These are phyloP conservation scores for Sipha flava DNA, from an alignment of 1,140 invertebrate genomes.

Conservation along the genomic window DNA sequence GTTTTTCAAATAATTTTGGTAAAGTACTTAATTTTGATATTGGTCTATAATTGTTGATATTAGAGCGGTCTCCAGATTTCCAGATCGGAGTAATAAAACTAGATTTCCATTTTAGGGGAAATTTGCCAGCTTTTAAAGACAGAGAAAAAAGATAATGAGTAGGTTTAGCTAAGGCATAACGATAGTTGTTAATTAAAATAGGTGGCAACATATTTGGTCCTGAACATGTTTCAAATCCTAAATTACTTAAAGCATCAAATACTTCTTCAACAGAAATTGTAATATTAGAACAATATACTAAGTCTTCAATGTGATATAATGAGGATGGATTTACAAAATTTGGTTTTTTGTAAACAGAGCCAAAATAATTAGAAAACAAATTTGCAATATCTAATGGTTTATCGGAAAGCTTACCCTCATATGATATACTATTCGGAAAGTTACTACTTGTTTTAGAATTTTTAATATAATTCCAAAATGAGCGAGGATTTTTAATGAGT, in stretches of 20 bases:
- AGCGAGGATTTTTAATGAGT: not conserved
- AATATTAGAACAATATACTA: not conserved
- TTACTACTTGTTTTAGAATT: not conserved
- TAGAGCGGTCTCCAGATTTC: not conserved
- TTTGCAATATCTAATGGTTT: not conserved
- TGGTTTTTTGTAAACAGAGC: not conserved
- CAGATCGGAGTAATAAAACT: not conserved
- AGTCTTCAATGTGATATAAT: not conserved
- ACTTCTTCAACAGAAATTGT: not conserved
- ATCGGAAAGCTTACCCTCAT: not conserved
- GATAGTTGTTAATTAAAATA: not conserved
- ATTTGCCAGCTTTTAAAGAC: not conserved
- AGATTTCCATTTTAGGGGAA: not conserved
- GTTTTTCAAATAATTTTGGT: not conserved
- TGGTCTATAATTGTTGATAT: not conserved
- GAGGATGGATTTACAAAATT: not conserved
- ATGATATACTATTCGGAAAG: not conserved
- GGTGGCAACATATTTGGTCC: not conserved
- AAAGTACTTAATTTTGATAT: not conserved
- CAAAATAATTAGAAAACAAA: not conserved
- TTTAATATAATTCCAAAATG: not conserved
- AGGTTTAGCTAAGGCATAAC: not conserved
- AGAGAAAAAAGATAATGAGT: not conserved
- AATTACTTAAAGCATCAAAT: not conserved
- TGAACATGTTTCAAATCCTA: not conserved